Evolutionary conservation across 2,797 vertebrate species (phyloP), one percentile per base, ranked within the genome.

Genomic region (Fistularia tabacaria): DNA sequence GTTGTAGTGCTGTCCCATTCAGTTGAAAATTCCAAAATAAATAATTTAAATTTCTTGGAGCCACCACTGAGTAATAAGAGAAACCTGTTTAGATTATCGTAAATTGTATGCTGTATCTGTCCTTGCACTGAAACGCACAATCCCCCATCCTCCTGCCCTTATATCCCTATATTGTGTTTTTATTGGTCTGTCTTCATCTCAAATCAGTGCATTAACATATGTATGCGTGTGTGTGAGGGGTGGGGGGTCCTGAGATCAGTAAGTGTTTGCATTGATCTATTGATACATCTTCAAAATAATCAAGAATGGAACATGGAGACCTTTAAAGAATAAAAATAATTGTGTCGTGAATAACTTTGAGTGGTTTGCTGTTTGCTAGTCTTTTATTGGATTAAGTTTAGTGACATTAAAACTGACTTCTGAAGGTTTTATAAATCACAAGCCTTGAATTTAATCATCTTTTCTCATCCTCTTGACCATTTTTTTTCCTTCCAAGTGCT

Each of bases 11-110:
- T 62, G 50, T 55, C 60, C 55, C 58, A 56, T 69, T 59, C 43
- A 66, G 59, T 73, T 76, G 12, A 60, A 69, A 76, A 65, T 40
- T 8, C 76, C 58, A 52, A 66, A 77, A 72, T 71, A 76, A 67
- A 70, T 76, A 13, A 64, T 70, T 46, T 67, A n/a, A 50, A 54
- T 74, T 57, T 60, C 57, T 25, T 5, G 2, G 25, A 25, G 25
- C 25, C 25, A 25, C 25, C 25, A 25, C 25, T 3, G 25, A 25
- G 25, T 3, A 25, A 25, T 25, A 25, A 25, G 25, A 25, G 2
- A 25, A 25, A 25, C 25, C 25, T 25, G 25, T 25, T 25, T 25
- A 2, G 5, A 25, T 25, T 25, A 25, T n/a, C n/a, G 25, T 25
- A 25, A 3, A 5, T 25, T 25, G 25, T 25, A 5, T 25, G 25